Evolutionary conservation across 1,140 invertebrate genomes (phyloP).

Genomic region (Aphidius gifuensis): DNA sequence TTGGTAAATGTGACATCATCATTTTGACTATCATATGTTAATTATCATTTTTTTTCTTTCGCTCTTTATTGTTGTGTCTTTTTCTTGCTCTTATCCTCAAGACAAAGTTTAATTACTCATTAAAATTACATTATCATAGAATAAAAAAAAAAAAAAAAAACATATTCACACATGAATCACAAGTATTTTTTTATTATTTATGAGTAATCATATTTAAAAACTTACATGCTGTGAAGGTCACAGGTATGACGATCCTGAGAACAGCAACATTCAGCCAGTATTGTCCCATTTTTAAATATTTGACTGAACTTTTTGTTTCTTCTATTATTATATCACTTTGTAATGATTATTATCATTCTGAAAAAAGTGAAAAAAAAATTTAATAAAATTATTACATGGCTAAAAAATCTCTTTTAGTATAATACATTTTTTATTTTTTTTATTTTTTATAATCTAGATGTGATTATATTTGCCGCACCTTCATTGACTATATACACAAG

Average conservation of each 20-base stretch:
- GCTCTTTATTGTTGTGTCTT: neutral
- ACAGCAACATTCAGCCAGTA: conserved; percentile 50
- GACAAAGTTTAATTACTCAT: neutral
- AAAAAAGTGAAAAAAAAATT: neutral
- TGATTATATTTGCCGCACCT: too few species aligned
- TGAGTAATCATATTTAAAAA: conserved; percentile 11
- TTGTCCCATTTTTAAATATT: conserved; percentile 36
- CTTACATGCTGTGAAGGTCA: conserved; percentile 46
- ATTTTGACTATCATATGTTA: conserved; percentile 1
- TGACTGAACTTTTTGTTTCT: neutral
- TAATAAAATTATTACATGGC: neutral
- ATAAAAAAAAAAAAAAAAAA: neutral
- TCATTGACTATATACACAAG: too few species aligned
- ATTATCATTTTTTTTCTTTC: neutral
- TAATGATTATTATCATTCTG: neutral
- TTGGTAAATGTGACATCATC: conserved; percentile 3
- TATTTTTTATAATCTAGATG: too few species aligned
- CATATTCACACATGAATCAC: too few species aligned
- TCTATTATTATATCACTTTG: neutral
- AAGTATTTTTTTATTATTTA: too few species aligned
- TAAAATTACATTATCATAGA: neutral
- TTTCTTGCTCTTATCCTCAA: neutral
- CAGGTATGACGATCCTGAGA: conserved; percentile 46
- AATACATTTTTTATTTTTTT: too few species aligned
- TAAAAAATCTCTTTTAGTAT: too few species aligned